Conservation (phyloP, 1,140 invertebrate genomes). For the Dendroctonus ponderosae region DNA sequence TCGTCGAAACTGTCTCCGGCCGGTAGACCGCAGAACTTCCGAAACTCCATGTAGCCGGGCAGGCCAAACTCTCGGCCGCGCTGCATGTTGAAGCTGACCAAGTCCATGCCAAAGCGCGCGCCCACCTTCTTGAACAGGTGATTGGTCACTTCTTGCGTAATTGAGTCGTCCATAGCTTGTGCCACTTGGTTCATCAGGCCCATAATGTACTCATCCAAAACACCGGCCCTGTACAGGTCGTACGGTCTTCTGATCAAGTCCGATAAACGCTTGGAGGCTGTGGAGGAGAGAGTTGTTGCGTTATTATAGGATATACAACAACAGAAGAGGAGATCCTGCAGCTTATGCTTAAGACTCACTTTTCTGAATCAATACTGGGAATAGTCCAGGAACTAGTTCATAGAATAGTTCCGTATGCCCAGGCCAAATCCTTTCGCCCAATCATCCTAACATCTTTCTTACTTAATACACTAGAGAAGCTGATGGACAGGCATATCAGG, state of each 20-base stretch:
- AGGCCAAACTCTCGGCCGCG: slow-evolving; percentile 89
- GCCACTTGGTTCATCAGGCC: slow-evolving; percentile 92
- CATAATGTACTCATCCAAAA: slow-evolving; percentile 89
- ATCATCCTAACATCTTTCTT: no score
- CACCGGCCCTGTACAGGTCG: slow-evolving; percentile 86
- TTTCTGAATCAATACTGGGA: no score
- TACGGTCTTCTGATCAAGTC: slow-evolving; percentile 85
- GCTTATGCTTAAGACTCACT: no score
- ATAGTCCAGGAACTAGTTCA: no score
- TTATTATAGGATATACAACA: no score
- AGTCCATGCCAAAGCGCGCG: slow-evolving; percentile 79
- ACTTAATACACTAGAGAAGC: no score
- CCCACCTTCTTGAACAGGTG: slow-evolving; percentile 84
- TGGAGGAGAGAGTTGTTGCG: no score
- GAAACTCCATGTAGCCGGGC: slow-evolving; percentile 89
- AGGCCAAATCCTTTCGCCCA: no score
- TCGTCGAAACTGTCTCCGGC: slow-evolving; percentile 80
- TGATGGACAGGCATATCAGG: no score
- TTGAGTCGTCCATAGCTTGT: slow-evolving; percentile 92
- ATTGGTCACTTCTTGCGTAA: slow-evolving; percentile 90
- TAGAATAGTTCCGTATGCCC: no score
- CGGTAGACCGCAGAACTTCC: slow-evolving; percentile 86
- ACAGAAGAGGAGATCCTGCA: no score
- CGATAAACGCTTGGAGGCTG: slow-evolving; percentile 85
- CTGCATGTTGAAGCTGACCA: slow-evolving; percentile 94